Evolutionary conservation across 2,113 vertebrate species (phyloP).

Genomic region (Phalacrocorax brasilianus): DNA sequence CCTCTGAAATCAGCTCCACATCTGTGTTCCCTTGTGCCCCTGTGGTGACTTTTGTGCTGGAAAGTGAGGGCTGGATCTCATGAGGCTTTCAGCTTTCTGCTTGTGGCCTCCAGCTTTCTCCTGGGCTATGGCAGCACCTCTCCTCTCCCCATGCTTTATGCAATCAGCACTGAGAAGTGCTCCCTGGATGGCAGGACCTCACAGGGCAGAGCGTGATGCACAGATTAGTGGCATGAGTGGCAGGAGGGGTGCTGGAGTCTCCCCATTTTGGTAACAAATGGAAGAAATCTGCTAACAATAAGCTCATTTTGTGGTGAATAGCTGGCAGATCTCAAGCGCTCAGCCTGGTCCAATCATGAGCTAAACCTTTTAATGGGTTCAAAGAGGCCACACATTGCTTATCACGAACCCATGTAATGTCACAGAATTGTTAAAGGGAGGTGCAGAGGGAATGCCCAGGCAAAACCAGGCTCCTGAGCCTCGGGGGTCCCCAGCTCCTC

Average conservation of each 20-base stretch:
- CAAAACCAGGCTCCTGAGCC: not conserved
- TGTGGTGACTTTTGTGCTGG: not conserved
- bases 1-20: not conserved
- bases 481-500: no score
- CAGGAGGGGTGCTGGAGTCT: not conserved
- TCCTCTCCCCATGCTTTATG: not conserved
- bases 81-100: not conserved
- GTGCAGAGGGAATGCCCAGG: not conserved
- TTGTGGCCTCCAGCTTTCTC: not conserved
- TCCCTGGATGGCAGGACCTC: not conserved
- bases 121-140: not conserved
- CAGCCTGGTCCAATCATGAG: not conserved
- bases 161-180: not conserved
- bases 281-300: not conserved
- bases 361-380: not conserved
- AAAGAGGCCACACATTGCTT: not conserved
- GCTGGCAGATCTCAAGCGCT: not conserved
- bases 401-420: not conserved
- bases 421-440: not conserved
- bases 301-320: not conserved
- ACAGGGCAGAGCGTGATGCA: accelerated
- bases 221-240: not conserved
- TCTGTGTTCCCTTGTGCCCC: not conserved
- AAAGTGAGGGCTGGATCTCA: not conserved
- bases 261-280: not conserved